Evolutionary conservation across 2,797 vertebrate genomes (phyloP), one percentile per base, ranked within the genome.

Genomic region (Poeciliopsis infans): DNA sequence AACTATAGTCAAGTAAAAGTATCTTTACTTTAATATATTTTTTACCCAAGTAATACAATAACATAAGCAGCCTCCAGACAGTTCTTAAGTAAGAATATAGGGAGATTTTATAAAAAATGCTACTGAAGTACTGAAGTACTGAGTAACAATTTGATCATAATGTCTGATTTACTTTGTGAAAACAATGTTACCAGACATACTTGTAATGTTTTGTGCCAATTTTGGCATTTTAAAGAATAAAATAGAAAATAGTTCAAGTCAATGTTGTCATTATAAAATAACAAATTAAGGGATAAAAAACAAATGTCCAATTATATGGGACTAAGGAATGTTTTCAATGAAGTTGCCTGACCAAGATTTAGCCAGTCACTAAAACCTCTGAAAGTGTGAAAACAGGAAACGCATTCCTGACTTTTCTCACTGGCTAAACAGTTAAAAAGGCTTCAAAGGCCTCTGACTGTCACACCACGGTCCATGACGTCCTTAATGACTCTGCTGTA

Each of bases 371-470:
- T 64, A 55, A 78, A 81, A 53, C 70, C 72, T 49, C 86, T 76
- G 84, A 91, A 90, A 89, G 92, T 91, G 91, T 79, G 31, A 85
- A 55, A 78, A 88, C 90, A 95, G 94, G 92, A 96, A 95, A 92
- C 86, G 28, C 74, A 82, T 83, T 78, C 39, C 82, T 83, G 83
- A 87, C 85, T 89, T 88, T 89, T 92, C 83, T 85, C 91, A 91
- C 91, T 86, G 57, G 53, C 43, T 79, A 74, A 69, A 79, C 88
- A 90, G 76, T 72, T 74, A 87, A 70, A 70, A 70, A 72, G 82
- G 91, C 90, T 91, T 95, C 78, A 95, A 94, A 94, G 88, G 82
- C 69, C 25, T 70, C 46, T 66, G 66, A 87, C 92, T 91, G 91
- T 93, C 53, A 90, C 84, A 78, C 57, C 28, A 75, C 72, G 79